phyloP scores from a whole-genome alignment of 2,888 invertebrate genomes.

The Pyrrhia umbra region DNA sequence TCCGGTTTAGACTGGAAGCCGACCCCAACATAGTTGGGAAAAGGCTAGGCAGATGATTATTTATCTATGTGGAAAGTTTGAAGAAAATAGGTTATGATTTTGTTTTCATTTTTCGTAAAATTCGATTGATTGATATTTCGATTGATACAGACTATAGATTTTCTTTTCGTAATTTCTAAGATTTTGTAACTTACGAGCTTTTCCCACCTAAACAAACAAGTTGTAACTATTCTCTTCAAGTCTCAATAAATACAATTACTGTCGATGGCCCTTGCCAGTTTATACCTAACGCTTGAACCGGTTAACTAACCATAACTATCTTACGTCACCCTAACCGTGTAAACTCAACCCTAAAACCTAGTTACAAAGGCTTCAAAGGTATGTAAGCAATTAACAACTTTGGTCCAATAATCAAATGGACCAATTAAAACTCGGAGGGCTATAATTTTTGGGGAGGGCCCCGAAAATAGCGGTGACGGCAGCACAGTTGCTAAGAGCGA shows the following conservation, averaged over 20 bases:
- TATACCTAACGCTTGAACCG: not conserved
- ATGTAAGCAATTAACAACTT: constrained; percentile 62
- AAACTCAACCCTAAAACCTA: not conserved
- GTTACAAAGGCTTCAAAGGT: constrained; percentile 53
- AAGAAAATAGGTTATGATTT: too few relatives aligned
- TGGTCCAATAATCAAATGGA: constrained; percentile 57
- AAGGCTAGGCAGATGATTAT: too few relatives aligned
- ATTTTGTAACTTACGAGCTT: too few relatives aligned
- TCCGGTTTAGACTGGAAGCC: too few relatives aligned
- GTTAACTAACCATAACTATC: not conserved
- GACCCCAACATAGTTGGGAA: too few relatives aligned
- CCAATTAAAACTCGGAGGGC: constrained; percentile 56
- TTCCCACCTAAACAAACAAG: too few relatives aligned
- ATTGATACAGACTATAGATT: too few relatives aligned
- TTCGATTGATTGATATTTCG: too few relatives aligned
- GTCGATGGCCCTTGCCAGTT: not conserved
- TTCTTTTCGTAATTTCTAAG: too few relatives aligned
- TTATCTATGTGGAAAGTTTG: too few relatives aligned
- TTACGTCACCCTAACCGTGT: not conserved
- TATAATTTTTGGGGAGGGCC: constrained; percentile 47
- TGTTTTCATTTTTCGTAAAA: too few relatives aligned
- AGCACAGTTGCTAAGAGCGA: constrained; percentile 30
- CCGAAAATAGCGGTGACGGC: constrained; percentile 34
- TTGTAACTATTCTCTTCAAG: not conserved
- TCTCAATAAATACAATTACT: not conserved